phyloP scores from a whole-genome alignment of 2,797 vertebrate species.

The Eurystomus glaucurus region DNA sequence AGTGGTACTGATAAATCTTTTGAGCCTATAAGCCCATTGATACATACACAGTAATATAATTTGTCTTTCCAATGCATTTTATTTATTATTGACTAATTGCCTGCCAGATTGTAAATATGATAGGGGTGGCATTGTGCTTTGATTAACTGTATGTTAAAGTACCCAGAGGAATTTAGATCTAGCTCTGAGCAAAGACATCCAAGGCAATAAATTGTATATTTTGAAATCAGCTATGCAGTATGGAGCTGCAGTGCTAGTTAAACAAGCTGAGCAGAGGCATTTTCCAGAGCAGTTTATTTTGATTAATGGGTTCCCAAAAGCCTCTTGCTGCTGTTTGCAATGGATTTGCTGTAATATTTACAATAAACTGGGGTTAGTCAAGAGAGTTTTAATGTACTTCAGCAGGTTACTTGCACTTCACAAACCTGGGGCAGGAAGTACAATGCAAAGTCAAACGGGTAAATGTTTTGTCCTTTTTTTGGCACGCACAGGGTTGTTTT shows the following conservation, averaged over 20 bases:
- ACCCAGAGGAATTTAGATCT: conserved; percentile 78
- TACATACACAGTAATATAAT: conserved; percentile 67
- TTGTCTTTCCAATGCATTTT: conserved; percentile 77
- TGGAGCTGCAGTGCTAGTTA: conserved; percentile 77
- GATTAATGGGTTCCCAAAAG: conserved; percentile 90
- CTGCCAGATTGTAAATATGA: conserved; percentile 84
- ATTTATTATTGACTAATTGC: conserved; percentile 84
- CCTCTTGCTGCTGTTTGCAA: conserved; percentile 86
- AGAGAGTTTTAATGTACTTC: conserved; percentile 74
- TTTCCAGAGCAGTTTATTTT: conserved; percentile 83
- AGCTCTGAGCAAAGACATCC: conserved; percentile 78
- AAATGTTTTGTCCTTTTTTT: neutral
- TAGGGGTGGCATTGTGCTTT: conserved; percentile 78
- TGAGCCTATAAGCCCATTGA: conserved; percentile 75
- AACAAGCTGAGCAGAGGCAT: conserved; percentile 83
- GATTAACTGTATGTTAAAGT: conserved; percentile 81
- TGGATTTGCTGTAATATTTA: conserved; percentile 90
- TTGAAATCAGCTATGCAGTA: conserved; percentile 75
- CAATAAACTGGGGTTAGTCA: conserved; percentile 82
- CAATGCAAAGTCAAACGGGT: neutral
- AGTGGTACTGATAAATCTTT: conserved; percentile 80
- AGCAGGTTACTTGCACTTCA: conserved; percentile 52
- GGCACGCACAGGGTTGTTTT: neutral
- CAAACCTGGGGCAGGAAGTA: neutral
- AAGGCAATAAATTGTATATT: conserved; percentile 82